phyloP scores from a whole-genome alignment of 2,797 vertebrate species.

The Gambelia wislizenii region DNA sequence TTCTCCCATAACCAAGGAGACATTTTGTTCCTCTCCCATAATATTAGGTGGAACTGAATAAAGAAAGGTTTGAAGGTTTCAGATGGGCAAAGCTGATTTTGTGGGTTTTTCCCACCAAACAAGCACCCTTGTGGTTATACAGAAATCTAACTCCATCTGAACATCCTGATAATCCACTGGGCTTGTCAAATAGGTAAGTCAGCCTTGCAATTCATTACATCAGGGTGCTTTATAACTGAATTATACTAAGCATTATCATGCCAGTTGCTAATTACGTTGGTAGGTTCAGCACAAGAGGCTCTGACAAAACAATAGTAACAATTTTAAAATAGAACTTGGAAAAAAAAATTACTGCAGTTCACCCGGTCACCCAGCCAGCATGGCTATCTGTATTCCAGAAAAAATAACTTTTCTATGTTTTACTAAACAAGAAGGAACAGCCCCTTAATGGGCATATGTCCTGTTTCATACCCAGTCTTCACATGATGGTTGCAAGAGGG shows the following conservation, averaged over 20 bases:
- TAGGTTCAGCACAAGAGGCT: neutral
- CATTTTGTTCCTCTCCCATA: slow-evolving; percentile 92
- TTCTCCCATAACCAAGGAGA: slow-evolving; percentile 85
- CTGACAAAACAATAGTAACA: neutral
- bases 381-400: no score
- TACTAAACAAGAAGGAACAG: neutral
- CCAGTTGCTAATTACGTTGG: neutral
- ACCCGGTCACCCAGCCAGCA: no score
- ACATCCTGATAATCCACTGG: neutral
- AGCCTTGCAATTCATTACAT: neutral
- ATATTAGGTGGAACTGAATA: slow-evolving; percentile 93
- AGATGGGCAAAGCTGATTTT: neutral
- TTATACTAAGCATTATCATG: neutral
- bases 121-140: neutral
- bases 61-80: slow-evolving; percentile 22
- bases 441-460: no score
- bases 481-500: no score
- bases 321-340: no score
- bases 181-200: neutral
- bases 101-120: no score
- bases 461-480: no score
- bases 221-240: neutral
- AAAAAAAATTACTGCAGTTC: no score
- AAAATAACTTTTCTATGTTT: neutral
- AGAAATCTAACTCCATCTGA: neutral